Evolutionary conservation across 1,140 invertebrate species (phyloP).

Genomic region (Gerris buenoi): DNA sequence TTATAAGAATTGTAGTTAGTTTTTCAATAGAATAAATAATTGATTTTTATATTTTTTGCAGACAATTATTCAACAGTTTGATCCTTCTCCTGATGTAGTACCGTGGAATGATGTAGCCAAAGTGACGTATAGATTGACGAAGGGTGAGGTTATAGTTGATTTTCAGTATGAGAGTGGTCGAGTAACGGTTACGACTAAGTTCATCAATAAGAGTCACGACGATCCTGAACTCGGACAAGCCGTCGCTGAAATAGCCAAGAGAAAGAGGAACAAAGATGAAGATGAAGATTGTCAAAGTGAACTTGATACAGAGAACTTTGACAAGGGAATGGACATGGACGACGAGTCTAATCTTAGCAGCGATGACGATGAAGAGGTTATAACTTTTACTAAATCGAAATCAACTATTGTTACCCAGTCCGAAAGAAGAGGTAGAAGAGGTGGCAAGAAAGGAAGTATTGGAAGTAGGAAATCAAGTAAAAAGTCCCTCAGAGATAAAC

Average conservation of each 20-base stretch:
- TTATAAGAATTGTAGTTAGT: too few relatives aligned
- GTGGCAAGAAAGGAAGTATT: not conserved
- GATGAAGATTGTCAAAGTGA: not conserved
- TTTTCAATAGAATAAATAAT: too few relatives aligned
- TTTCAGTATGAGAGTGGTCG: not conserved
- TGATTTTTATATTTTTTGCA: too few relatives aligned
- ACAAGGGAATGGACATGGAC: not conserved
- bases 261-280: not conserved
- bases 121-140: not conserved
- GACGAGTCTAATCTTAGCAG: not conserved
- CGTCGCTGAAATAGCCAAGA: not conserved
- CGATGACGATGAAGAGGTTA: not conserved
- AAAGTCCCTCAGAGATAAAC: too few relatives aligned
- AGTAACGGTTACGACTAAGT: not conserved
- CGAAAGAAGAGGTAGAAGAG: not conserved
- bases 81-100: not conserved
- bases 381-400: too few relatives aligned
- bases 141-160: not conserved
- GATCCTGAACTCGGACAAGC: not conserved
- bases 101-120: not conserved
- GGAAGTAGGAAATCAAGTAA: too few relatives aligned
- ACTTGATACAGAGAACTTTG: not conserved
- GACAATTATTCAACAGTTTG: not conserved
- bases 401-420: too few relatives aligned
- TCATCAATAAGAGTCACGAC: not conserved